Base-by-base conservation (phyloP, 2,113 vertebrate species). In the Mesembrinibis cayennensis region DNA sequence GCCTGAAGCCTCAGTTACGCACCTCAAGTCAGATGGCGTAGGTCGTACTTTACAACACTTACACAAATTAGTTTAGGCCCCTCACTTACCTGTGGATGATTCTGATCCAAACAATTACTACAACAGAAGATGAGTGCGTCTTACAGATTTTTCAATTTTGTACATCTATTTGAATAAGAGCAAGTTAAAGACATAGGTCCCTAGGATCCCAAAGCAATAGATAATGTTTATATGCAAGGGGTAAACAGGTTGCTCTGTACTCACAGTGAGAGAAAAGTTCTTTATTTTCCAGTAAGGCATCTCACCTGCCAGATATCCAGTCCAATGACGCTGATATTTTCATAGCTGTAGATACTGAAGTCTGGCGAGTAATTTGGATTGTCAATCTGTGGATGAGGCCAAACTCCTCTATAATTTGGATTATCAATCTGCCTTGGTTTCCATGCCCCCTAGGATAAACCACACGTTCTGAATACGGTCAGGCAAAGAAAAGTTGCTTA, bases 291-390 rank as follows among this genome's bases (percentile, higher is more conserved):
- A 45, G 44, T 22, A 44, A 87, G 36, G 11, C 36, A 38, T 40
- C 44, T 49, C 38, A 99, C 99, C 99, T 99, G 99, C 99, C 99
- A 99, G 36, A 99, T 98, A 63, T 99, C 99, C 63, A 99, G 97
- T 53, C 99, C 99, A 4, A 99, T 55, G 45, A 98, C 91, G 2
- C 98, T 97, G 5, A 99, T 97, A 50, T 97, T 98, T 83, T 98
- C 98, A 62, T 98, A 99, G 89, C 98, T 98, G 34, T 98, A 98
- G 88, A 99, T 98, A 58, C 77, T 97, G 0, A 95, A 85, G 36
- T 99, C 98, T 0, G 97, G 81, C 10, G 97, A 96, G 92, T 98
- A 98, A 50, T 98, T 97, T 4, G 99, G 98, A 66, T 98, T 98
- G 83, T 98, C 98, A 40, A 98, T 98, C 91, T 99, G 98, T 15